Evolutionary conservation across 2,113 vertebrate species (phyloP).

Genomic region (Actinemys pallida): DNA sequence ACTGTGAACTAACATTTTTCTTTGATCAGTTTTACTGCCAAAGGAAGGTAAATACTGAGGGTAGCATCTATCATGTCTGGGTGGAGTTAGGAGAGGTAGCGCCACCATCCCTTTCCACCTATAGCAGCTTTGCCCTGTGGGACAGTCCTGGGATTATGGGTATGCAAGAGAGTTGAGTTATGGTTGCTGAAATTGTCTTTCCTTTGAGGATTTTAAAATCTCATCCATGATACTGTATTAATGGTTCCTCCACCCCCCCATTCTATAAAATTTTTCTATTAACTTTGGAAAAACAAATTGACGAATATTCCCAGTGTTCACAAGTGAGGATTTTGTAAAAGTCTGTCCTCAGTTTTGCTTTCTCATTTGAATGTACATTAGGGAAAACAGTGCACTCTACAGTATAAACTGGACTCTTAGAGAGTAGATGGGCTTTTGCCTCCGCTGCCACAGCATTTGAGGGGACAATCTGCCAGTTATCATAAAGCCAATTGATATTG

Average conservation of each 20-base stretch:
- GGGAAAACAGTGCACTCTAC: rapidly evolving
- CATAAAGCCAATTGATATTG: background rate
- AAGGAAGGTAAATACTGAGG: background rate
- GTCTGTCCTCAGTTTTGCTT: background rate
- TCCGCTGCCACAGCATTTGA: background rate
- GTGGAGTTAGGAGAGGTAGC: background rate
- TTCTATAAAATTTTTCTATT: background rate
- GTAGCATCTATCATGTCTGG: background rate
- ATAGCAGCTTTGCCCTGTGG: background rate
- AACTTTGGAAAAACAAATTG: background rate
- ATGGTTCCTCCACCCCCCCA: background rate
- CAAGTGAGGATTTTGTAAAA: background rate
- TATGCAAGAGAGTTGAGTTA: background rate
- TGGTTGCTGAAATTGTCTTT: background rate
- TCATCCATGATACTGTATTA: background rate
- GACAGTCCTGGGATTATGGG: background rate
- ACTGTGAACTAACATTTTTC: rapidly evolving
- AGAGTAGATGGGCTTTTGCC: background rate
- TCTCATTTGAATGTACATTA: rapidly evolving
- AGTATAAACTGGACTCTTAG: background rate
- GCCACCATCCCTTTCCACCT: background rate
- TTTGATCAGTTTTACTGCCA: background rate
- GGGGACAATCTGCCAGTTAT: background rate
- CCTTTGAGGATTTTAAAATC: background rate
- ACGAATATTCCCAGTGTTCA: background rate